These are phyloP conservation scores for Sebastes itinus DNA, from an alignment of 2,797 vertebrate species.

Conservation along the genomic window DNA sequence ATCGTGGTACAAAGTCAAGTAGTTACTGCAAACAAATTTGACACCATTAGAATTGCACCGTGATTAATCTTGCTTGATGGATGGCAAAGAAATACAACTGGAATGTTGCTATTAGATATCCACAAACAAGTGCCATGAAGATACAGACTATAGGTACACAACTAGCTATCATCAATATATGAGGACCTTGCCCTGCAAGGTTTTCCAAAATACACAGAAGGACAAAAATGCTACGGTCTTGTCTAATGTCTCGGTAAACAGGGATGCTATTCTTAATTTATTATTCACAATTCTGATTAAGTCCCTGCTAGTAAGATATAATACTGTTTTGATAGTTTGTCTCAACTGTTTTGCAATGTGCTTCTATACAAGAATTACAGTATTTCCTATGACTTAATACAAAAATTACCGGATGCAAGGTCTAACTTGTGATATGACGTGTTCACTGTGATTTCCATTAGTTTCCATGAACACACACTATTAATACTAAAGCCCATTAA, in stretches of 20 bases:
- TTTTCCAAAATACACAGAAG: slow-evolving; percentile 59
- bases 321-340: slow-evolving; percentile 72
- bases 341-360: slow-evolving; percentile 21
- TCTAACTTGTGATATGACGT: slow-evolving; percentile 20
- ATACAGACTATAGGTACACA: slow-evolving; percentile 44
- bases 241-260: slow-evolving; percentile 39
- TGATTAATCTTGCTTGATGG: slow-evolving; percentile 23
- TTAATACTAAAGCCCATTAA: background rate
- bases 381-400: slow-evolving; percentile 26
- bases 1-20: slow-evolving; percentile 36
- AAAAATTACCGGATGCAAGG: slow-evolving; percentile 32
- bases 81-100: slow-evolving; percentile 50
- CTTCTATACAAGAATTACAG: slow-evolving; percentile 30
- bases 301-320: slow-evolving; percentile 56
- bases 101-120: slow-evolving; percentile 69
- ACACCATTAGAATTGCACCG: slow-evolving; percentile 30
- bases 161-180: slow-evolving; percentile 56
- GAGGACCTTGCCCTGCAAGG: slow-evolving; percentile 83
- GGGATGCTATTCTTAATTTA: slow-evolving; percentile 13
- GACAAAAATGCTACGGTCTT: slow-evolving; percentile 40
- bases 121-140: slow-evolving; percentile 63
- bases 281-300: slow-evolving; percentile 47
- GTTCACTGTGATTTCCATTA: slow-evolving; percentile 15
- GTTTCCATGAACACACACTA: slow-evolving; percentile 31
- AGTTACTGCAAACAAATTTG: slow-evolving; percentile 33